phyloP scores from a whole-genome alignment of 1,140 invertebrate species.

The Drosophila novamexicana region DNA sequence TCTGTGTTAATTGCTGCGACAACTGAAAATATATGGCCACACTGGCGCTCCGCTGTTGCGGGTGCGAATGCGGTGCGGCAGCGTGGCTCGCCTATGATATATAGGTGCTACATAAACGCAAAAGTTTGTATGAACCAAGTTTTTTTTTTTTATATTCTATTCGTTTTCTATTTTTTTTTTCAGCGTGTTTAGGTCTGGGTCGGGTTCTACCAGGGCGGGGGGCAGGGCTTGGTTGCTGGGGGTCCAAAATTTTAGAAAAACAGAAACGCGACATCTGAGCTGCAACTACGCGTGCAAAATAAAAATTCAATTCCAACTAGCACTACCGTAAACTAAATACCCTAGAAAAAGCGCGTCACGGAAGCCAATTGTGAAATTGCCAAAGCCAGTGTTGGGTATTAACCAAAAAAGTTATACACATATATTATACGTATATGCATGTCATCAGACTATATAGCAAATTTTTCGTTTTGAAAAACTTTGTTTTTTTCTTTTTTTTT shows the following conservation, averaged over 20 bases:
- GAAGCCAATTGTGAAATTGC: constrained; percentile 65
- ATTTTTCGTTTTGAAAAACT: constrained; percentile 9
- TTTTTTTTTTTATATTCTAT: constrained; percentile 27
- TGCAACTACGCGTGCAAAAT: constrained; percentile 47
- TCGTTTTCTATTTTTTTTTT: constrained; percentile 3
- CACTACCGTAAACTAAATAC: constrained; percentile 20
- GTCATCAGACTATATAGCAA: constrained; percentile 17
- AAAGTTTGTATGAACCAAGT: constrained; percentile 83
- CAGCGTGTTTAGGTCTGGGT: not conserved
- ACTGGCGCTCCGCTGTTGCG: constrained; percentile 18
- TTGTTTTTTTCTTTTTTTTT: not conserved
- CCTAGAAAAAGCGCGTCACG: constrained; percentile 54
- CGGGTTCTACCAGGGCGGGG: constrained; percentile 8
- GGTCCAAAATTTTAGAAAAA: constrained; percentile 16
- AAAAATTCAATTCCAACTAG: constrained; percentile 24
- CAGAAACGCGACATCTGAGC: constrained; percentile 10
- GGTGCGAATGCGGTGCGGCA: constrained; percentile 44
- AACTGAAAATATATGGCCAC: constrained; percentile 45
- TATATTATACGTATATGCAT: constrained; percentile 10
- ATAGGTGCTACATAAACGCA: constrained; percentile 80
- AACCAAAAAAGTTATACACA: constrained; percentile 11
- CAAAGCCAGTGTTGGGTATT: constrained; percentile 18
- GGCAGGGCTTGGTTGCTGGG: constrained; percentile 7
- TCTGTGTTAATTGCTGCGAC: constrained; percentile 39
- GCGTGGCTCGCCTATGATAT: constrained; percentile 59